Evolutionary conservation across 1,140 invertebrate species (phyloP).

Genomic region (Aphis gossypii): DNA sequence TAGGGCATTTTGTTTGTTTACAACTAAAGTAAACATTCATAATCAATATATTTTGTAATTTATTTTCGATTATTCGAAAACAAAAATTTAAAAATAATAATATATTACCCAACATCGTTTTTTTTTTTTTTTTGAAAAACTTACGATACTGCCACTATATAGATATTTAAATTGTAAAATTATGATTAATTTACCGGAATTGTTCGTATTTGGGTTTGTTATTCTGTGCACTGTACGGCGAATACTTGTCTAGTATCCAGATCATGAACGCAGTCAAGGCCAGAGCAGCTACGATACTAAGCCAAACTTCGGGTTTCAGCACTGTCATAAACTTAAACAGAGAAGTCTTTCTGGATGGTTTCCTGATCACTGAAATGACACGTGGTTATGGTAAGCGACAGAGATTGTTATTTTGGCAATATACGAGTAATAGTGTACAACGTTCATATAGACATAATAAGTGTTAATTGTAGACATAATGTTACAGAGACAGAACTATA

Average conservation of each 20-base stretch:
- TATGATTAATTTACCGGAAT: conserved; percentile 61
- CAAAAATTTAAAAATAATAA: not conserved
- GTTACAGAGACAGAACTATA: not conserved
- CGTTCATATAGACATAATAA: too few species aligned
- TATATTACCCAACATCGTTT: too few species aligned
- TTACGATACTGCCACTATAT: not conserved
- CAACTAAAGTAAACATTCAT: not conserved
- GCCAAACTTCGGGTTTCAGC: conserved; percentile 83
- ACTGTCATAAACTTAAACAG: conserved; percentile 94
- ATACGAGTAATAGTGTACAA: not conserved
- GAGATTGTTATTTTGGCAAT: not conserved
- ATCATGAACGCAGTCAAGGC: conserved; percentile 85
- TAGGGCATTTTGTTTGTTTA: conserved; percentile 46
- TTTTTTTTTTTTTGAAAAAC: not conserved
- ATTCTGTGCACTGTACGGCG: conserved; percentile 86
- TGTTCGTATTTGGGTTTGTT: conserved; percentile 77
- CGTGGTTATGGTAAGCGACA: not conserved
- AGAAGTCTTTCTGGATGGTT: conserved; percentile 81
- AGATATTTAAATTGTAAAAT: not conserved
- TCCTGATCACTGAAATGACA: conserved; percentile 75
- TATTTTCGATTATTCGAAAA: not conserved
- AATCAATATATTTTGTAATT: not conserved
- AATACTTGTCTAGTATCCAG: conserved; percentile 88
- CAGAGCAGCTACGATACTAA: conserved; percentile 84
- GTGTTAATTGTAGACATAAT: not conserved